phyloP scores from a whole-genome alignment of 2,888 invertebrate genomes.

The Bedellia somnulentella region DNA sequence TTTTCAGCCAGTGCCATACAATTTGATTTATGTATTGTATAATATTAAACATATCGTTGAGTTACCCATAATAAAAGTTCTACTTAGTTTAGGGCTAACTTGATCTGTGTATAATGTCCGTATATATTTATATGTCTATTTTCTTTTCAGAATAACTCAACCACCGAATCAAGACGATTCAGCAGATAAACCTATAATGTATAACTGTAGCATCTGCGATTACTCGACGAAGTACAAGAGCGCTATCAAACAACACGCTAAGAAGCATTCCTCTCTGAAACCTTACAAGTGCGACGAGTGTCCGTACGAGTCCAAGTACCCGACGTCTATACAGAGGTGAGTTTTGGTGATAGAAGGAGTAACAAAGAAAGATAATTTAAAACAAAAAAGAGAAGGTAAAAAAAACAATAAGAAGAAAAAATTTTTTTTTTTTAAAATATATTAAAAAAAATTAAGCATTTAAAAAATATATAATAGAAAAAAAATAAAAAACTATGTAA shows the following conservation, averaged over 20 bases:
- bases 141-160: not conserved
- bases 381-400: not conserved
- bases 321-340: not conserved
- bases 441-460: not conserved
- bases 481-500: too few relatives aligned
- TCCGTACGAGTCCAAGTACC: not conserved
- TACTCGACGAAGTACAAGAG: slow-evolving; percentile 1
- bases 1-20: too few relatives aligned
- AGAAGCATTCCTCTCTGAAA: not conserved
- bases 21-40: not conserved
- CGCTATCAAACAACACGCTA: not conserved
- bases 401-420: not conserved
- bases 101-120: too few relatives aligned
- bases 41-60: not conserved
- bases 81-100: too few relatives aligned
- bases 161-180: not conserved
- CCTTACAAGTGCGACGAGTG: not conserved
- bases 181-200: not conserved
- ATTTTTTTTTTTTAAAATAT: not conserved
- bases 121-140: not conserved
- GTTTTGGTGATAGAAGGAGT: too few relatives aligned
- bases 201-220: not conserved
- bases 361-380: not conserved
- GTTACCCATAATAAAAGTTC: too few relatives aligned
- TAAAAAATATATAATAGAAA: too few relatives aligned